A percentile compares a stretch with the other conserved stretches of the same genome.
Conservation (phyloP, 2,797 vertebrate species). For the Mallotus villosus region DNA sequence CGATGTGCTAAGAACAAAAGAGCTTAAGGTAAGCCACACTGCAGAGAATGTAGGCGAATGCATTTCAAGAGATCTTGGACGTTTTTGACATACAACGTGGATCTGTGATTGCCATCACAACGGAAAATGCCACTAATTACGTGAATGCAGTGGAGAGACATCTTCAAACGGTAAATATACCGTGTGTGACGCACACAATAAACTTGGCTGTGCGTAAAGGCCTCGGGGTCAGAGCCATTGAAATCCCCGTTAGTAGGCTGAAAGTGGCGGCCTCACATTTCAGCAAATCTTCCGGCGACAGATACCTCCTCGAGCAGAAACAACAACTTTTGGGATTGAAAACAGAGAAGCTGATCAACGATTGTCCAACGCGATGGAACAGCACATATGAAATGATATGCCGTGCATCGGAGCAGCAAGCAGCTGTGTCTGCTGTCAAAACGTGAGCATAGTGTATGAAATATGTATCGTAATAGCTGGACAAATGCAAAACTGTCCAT, state of each 20-base stretch:
- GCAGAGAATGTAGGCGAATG: conserved; percentile 17
- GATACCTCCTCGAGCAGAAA: conserved; percentile 9
- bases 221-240: conserved; percentile 2
- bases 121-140: conserved; percentile 7
- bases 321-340: conserved; percentile 10
- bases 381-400: conserved; percentile 17
- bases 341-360: conserved; percentile 9
- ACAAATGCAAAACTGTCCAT: background rate
- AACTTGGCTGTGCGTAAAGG: conserved; percentile 10
- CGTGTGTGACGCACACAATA: conserved; percentile 14
- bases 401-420: conserved; percentile 13
- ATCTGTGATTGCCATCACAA: conserved; percentile 13
- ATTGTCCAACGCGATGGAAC: conserved; percentile 14
- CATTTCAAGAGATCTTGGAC: conserved; percentile 16
- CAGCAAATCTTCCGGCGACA: conserved; percentile 2
- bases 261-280: background rate
- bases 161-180: background rate
- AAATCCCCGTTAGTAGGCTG: background rate
- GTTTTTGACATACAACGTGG: conserved; percentile 10
- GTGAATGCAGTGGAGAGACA: conserved; percentile 20
- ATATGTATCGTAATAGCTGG: too few species aligned
- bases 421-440: conserved; percentile 12
- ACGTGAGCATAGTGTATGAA: conserved; percentile 12
- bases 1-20: background rate
- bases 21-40: conserved; percentile 1